Evolutionary conservation across 92 coral and sea anemone species (phyloP).

Genomic region (Paramuricea clavata): DNA sequence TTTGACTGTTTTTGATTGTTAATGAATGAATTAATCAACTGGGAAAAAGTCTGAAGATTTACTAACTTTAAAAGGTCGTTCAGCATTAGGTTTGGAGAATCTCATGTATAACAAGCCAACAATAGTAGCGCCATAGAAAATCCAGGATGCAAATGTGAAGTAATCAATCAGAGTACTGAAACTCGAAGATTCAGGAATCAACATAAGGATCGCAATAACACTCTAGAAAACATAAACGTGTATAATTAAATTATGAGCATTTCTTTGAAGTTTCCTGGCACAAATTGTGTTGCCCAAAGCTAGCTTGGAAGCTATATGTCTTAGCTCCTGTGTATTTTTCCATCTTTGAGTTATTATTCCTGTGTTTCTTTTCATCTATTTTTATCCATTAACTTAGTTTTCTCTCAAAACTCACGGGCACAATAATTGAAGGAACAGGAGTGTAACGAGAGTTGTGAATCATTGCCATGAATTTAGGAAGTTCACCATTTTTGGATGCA

Average conservation of each 20-base stretch:
- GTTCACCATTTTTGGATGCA: conserved; percentile 91
- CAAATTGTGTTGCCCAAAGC: no score
- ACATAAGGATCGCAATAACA: conserved; percentile 90
- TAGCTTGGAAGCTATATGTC: no score
- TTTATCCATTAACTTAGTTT: no score
- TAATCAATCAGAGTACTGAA: conserved; percentile 89
- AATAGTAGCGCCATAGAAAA: conserved; percentile 87
- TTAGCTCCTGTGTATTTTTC: no score
- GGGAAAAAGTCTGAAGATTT: no score
- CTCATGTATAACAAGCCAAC: conserved; percentile 85
- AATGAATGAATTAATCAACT: no score
- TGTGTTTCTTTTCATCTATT: no score
- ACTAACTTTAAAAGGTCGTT: conserved; percentile 85
- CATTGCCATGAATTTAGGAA: conserved; percentile 92
- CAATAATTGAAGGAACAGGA: conserved; percentile 86
- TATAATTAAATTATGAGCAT: no score
- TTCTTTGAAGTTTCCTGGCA: no score
- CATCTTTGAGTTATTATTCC: no score
- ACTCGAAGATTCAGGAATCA: conserved; percentile 88
- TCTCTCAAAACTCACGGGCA: conserved; percentile 86
- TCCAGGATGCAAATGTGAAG: conserved; percentile 98
- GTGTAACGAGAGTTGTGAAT: conserved; percentile 87
- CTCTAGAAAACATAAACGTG: conserved; percentile 73
- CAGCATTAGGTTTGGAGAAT: conserved; percentile 68
- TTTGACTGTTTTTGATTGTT: no score